phyloP scores from a whole-genome alignment of 1,140 invertebrate species.

The Apis florea region DNA sequence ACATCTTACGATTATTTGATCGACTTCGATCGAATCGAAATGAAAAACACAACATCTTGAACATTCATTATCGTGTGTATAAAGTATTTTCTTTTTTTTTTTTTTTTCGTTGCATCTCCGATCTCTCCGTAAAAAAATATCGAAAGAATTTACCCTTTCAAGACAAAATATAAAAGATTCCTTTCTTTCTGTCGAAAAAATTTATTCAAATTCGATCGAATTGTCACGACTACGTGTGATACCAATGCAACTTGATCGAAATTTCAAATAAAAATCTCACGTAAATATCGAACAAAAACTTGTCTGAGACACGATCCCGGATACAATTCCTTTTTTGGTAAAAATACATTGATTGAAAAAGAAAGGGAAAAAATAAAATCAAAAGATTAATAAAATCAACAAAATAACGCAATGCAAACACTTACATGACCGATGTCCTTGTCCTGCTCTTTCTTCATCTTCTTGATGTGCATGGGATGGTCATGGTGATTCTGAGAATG shows the following conservation, averaged over 20 bases:
- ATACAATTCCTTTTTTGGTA: too few relatives aligned
- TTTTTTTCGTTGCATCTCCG: neutral
- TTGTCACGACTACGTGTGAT: too few relatives aligned
- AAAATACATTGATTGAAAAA: neutral
- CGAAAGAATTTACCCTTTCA: too few relatives aligned
- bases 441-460: conserved; percentile 79
- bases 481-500: conserved; percentile 80
- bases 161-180: too few relatives aligned
- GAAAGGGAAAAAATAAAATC: neutral
- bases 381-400: neutral
- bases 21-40: neutral
- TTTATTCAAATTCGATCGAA: too few relatives aligned
- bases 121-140: neutral
- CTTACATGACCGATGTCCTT: conserved; percentile 79
- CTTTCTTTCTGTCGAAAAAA: too few relatives aligned
- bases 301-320: too few relatives aligned
- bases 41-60: neutral
- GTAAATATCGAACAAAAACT: too few relatives aligned
- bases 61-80: neutral
- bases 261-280: too few relatives aligned
- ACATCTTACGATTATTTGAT: neutral
- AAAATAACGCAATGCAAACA: conserved; percentile 33
- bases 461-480: conserved; percentile 76
- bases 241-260: too few relatives aligned
- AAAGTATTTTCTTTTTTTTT: too few relatives aligned